These are phyloP conservation scores for Mastigias papua DNA, from an alignment of 30 jellyfish, hydroid and myxozoan genomes.

Conservation along the genomic window DNA sequence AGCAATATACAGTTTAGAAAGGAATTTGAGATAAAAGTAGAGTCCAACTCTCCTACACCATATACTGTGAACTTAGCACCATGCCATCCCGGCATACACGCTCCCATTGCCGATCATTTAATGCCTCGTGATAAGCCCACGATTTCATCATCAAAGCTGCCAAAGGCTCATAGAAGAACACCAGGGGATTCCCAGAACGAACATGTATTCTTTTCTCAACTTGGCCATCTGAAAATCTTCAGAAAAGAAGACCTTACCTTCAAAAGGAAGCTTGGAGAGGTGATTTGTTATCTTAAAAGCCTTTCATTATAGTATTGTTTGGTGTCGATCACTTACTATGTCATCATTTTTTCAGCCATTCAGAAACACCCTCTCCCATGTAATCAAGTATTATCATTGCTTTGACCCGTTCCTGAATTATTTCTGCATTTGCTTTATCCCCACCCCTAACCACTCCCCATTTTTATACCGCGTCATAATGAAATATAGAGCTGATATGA, in stretches of 20 bases:
- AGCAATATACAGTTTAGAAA: too few relatives aligned
- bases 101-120: background rate
- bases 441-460: too few relatives aligned
- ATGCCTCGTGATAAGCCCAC: constrained; percentile 21
- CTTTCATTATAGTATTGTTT: too few relatives aligned
- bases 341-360: too few relatives aligned
- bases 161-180: constrained; percentile 26
- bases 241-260: constrained; percentile 37
- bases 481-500: too few relatives aligned
- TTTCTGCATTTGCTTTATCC: too few relatives aligned
- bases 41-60: constrained; percentile 36
- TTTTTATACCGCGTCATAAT: too few relatives aligned
- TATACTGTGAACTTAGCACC: background rate
- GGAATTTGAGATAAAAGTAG: constrained; percentile 37
- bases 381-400: too few relatives aligned
- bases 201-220: constrained; percentile 8
- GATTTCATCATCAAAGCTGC: constrained; percentile 28
- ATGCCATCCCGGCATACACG: background rate
- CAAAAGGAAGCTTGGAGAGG: constrained; percentile 61
- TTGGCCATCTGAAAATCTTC: constrained; percentile 54
- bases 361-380: too few relatives aligned
- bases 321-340: too few relatives aligned
- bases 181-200: constrained; percentile 14
- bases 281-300: too few relatives aligned
- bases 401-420: too few relatives aligned